phyloP scores from a whole-genome alignment of 2,888 invertebrate genomes.

The Dryobota labecula region DNA sequence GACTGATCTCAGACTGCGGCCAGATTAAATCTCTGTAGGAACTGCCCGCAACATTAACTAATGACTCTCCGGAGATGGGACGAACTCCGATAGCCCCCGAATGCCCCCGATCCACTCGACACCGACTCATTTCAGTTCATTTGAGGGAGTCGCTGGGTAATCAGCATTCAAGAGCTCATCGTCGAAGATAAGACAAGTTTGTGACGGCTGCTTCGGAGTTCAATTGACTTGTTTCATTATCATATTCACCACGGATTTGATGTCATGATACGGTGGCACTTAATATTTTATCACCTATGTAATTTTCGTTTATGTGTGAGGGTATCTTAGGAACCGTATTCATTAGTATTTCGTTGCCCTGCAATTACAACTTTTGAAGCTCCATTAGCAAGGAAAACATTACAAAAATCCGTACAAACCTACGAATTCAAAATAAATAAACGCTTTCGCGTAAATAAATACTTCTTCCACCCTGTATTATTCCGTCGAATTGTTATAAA shows the following conservation, averaged over 20 bases:
- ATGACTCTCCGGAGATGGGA: conserved; percentile 81
- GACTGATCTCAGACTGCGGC: conserved; percentile 78
- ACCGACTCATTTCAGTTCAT: conserved; percentile 78
- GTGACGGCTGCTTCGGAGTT: conserved; percentile 64
- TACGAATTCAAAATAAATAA: conserved; percentile 40
- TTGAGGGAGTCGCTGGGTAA: conserved; percentile 73
- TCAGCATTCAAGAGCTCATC: conserved; percentile 73
- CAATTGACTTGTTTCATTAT: conserved; percentile 69
- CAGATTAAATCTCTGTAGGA: conserved; percentile 82
- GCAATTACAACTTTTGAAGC: conserved; percentile 2
- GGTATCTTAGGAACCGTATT: conserved; percentile 30
- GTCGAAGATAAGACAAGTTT: conserved; percentile 68
- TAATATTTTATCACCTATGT: conserved; percentile 48
- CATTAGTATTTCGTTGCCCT: conserved; percentile 27
- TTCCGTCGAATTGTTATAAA: conserved; percentile 75
- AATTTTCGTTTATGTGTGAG: conserved; percentile 4
- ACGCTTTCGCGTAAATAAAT: conserved; percentile 55
- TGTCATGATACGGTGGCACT: conserved; percentile 54
- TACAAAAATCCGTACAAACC: conserved; percentile 9
- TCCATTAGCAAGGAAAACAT: conserved; percentile 42
- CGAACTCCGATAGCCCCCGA: conserved; percentile 76
- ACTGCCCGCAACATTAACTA: conserved; percentile 87
- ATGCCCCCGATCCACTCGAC: conserved; percentile 73
- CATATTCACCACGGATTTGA: conserved; percentile 58
- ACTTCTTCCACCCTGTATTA: conserved; percentile 64